These are phyloP conservation scores for Macropus fuliginosus DNA, from an alignment of 2,797 vertebrate genomes.

Conservation along the genomic window DNA sequence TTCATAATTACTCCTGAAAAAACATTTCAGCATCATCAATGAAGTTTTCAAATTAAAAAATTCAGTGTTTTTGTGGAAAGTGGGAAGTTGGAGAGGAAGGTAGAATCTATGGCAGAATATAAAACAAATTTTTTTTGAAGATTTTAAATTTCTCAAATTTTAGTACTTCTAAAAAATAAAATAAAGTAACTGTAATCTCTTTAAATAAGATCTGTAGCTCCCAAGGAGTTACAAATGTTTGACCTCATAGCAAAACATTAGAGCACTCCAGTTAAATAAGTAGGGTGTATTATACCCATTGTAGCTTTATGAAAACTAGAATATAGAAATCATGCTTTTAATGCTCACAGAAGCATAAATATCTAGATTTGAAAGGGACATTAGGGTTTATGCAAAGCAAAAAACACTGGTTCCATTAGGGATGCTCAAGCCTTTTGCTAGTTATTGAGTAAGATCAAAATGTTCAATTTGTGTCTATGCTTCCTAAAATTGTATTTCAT, in stretches of 20 bases:
- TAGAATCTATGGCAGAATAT: background rate
- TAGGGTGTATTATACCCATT: background rate
- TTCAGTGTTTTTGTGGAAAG: slow-evolving; percentile 10
- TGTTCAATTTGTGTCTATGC: background rate
- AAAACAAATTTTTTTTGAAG: background rate
- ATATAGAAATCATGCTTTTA: background rate
- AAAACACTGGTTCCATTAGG: background rate
- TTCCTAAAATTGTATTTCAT: background rate
- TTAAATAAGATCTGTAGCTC: background rate
- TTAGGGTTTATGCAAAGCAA: background rate
- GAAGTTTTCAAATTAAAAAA: slow-evolving; percentile 24
- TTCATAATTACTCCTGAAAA: background rate
- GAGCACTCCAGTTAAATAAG: background rate
- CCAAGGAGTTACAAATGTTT: background rate
- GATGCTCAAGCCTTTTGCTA: background rate
- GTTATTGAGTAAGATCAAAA: background rate
- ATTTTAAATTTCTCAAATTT: background rate
- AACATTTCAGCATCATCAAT: slow-evolving; percentile 29
- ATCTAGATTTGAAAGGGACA: background rate
- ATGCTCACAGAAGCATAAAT: background rate
- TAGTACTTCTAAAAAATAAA: background rate
- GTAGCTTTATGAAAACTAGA: background rate
- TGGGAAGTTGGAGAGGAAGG: background rate
- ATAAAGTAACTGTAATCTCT: background rate
- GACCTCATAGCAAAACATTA: background rate